phyloP scores from a whole-genome alignment of 1,140 invertebrate genomes.

The Spodoptera litura region DNA sequence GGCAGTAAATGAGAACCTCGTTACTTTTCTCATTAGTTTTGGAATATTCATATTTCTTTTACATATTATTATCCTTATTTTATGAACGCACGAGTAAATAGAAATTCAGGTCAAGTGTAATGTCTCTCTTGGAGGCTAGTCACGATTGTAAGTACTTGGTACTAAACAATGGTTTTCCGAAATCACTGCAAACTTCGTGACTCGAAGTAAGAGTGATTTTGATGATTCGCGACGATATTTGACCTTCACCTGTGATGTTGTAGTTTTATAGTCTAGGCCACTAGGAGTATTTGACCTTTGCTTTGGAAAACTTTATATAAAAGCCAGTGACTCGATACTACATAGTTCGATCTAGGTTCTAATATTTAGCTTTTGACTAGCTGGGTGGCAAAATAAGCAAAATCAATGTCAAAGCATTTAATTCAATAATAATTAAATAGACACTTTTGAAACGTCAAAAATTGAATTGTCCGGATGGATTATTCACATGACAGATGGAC shows the following conservation, averaged over 20 bases:
- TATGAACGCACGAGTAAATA: conserved; percentile 27
- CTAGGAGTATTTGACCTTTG: not conserved
- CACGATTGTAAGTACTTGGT: conserved; percentile 16
- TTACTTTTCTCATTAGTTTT: conserved; percentile 1
- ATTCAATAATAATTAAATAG: too few species aligned
- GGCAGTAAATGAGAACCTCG: not conserved
- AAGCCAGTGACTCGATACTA: not conserved
- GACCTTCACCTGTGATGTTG: conserved; percentile 7
- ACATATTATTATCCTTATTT: conserved; percentile 30
- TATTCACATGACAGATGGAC: too few species aligned
- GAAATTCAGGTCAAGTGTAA: conserved; percentile 43
- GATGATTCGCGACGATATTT: not conserved
- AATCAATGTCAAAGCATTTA: too few species aligned
- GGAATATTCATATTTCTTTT: conserved; percentile 7
- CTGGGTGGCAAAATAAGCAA: too few species aligned
- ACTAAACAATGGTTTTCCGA: conserved; percentile 6
- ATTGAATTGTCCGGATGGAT: too few species aligned
- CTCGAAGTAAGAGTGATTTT: conserved; percentile 18
- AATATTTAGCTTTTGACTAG: too few species aligned
- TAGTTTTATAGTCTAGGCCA: not conserved
- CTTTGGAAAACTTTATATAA: not conserved
- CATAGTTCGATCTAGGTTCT: too few species aligned
- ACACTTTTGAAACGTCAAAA: too few species aligned
- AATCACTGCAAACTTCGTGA: conserved; percentile 17
- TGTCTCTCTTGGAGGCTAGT: not conserved